Percentiles rank a stretch among this genome's conserved stretches.
phyloP scores from a whole-genome alignment of 2,113 vertebrate genomes.

The Suricata suricatta region DNA sequence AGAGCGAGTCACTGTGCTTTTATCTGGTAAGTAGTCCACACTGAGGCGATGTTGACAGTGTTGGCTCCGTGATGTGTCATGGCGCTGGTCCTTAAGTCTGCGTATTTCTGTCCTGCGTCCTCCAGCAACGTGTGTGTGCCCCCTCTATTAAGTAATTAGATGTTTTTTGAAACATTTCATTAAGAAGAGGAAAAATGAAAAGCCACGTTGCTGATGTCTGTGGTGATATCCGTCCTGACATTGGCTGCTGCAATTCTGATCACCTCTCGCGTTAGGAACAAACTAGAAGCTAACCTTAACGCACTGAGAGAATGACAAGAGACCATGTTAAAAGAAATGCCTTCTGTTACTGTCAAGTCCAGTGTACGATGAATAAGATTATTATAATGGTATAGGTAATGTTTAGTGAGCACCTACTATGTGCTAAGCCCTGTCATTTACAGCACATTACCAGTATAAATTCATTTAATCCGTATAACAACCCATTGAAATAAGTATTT shows the following conservation, averaged over 20 bases:
- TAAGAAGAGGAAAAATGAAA: background rate
- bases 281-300: background rate
- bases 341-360: background rate
- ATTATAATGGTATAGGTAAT: background rate
- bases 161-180: background rate
- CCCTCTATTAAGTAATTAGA: background rate
- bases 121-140: accelerated
- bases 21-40: constrained; percentile 80
- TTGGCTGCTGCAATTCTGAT: background rate
- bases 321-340: background rate
- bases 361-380: background rate
- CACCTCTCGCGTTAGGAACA: background rate
- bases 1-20: constrained; percentile 87
- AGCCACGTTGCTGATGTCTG: background rate
- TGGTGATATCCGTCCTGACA: background rate
- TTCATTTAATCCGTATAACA: background rate
- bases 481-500: background rate
- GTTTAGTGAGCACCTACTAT: background rate
- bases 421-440: background rate
- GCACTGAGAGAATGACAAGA: background rate
- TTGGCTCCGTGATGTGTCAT: accelerated
- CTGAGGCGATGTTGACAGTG: accelerated
- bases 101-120: background rate
- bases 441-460: background rate
- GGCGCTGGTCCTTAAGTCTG: background rate